Evolutionary conservation across 2,797 vertebrate genomes (phyloP).

Genomic region (Sphenopsis melanotis): DNA sequence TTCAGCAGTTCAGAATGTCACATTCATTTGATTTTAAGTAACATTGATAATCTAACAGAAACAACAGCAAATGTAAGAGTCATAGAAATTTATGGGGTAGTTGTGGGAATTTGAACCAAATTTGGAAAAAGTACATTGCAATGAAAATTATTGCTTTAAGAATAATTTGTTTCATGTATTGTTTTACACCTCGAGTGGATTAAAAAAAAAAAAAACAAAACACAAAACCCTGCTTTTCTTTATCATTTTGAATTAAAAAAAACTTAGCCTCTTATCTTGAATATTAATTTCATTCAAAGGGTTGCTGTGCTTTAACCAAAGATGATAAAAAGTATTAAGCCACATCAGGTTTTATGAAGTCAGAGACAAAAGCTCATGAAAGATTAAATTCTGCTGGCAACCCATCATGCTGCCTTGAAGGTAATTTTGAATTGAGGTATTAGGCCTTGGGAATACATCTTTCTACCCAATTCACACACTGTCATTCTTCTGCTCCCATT

Average conservation of each 20-base stretch:
- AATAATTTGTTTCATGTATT: neutral
- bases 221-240: neutral
- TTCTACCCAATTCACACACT: neutral
- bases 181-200: neutral
- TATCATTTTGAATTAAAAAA: neutral
- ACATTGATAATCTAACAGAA: neutral
- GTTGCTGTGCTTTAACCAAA: neutral
- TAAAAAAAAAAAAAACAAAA: fast-evolving
- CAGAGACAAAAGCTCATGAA: neutral
- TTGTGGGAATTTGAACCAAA: neutral
- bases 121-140: neutral
- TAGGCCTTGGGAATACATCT: neutral
- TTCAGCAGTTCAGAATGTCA: neutral
- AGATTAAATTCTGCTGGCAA: neutral
- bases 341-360: neutral
- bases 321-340: neutral
- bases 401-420: neutral
- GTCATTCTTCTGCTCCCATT: neutral
- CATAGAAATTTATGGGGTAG: neutral
- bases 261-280: neutral
- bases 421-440: neutral
- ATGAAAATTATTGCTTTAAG: neutral
- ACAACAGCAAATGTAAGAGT: neutral
- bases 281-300: neutral
- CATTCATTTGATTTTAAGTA: neutral